Percentiles rank a stretch among this genome's conserved stretches.
phyloP scores from a whole-genome alignment of 2,888 invertebrate genomes.

The Ormyrus labotus region DNA sequence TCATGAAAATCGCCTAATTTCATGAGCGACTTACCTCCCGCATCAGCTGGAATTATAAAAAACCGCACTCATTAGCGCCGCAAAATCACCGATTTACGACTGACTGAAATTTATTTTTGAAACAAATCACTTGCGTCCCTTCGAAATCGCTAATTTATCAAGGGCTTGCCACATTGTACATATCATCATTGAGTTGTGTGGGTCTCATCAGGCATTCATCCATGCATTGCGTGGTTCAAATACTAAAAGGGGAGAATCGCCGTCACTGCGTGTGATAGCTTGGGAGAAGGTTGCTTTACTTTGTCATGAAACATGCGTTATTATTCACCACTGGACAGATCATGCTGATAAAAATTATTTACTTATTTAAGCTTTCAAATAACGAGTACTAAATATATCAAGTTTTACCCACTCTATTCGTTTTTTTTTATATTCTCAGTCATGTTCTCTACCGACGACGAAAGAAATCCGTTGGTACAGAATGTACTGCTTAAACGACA shows the following conservation, averaged over 20 bases:
- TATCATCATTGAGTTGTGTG: conserved; percentile 43
- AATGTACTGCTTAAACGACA: too few relatives aligned
- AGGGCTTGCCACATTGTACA: conserved; percentile 43
- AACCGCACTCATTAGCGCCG: conserved; percentile 46
- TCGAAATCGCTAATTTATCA: conserved; percentile 26
- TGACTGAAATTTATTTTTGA: conserved; percentile 3
- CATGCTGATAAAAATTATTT: conserved; percentile 15
- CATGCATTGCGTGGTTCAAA: conserved; percentile 49
- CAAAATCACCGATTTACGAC: conserved; percentile 33
- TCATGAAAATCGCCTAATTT: conserved; percentile 50
- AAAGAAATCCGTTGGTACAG: too few relatives aligned
- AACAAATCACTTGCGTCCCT: conserved; percentile 25
- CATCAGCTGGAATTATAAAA: conserved; percentile 43
- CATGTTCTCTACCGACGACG: conserved; percentile 5
- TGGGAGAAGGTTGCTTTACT: conserved; percentile 44
- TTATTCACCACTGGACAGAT: conserved; percentile 12
- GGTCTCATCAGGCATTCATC: conserved; percentile 46
- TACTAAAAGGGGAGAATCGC: conserved; percentile 23
- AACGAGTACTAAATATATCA: neutral
- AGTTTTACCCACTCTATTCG: neutral
- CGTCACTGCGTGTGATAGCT: conserved; percentile 42
- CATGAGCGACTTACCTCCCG: conserved; percentile 25
- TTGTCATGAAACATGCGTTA: conserved; percentile 18
- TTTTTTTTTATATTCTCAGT: conserved; percentile 19
- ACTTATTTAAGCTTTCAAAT: conserved; percentile 2